A percentile compares a stretch with the other conserved stretches of the same genome.
Conservation (phyloP, 2,888 invertebrate species). For the Tineola bisselliella region DNA sequence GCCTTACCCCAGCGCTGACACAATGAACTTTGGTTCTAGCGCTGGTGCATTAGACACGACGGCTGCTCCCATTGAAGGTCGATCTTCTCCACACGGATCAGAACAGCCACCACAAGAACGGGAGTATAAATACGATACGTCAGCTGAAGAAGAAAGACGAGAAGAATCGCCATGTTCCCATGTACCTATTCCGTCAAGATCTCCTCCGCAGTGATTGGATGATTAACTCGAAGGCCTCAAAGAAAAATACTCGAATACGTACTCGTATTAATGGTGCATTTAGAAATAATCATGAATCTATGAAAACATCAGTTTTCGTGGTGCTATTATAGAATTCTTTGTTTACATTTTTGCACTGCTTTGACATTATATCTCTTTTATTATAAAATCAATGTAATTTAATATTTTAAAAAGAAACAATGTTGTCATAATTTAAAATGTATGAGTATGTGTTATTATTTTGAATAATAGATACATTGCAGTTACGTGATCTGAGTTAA, state of each 20-base stretch:
- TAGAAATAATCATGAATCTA: too few species aligned
- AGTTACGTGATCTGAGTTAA: too few species aligned
- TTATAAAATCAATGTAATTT: too few species aligned
- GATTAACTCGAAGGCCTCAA: conserved; percentile 1
- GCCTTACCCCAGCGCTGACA: conserved; percentile 43
- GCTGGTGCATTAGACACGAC: conserved; percentile 44
- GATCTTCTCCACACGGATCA: conserved; percentile 41
- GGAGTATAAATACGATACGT: conserved; percentile 52
- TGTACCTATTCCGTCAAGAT: conserved; percentile 34
- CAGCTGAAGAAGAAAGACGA: conserved; percentile 45
- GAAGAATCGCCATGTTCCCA: conserved; percentile 40
- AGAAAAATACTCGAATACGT: background rate
- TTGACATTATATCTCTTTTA: conserved; percentile 17
- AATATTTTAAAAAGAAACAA: conserved; percentile 18
- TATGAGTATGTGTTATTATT: background rate
- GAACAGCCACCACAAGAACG: conserved; percentile 46
- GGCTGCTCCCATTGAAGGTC: conserved; percentile 29
- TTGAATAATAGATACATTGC: too few species aligned
- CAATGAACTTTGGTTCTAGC: conserved; percentile 45
- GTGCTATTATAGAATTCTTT: background rate
- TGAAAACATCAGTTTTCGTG: background rate
- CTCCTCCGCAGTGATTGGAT: conserved; percentile 43
- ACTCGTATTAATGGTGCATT: too few species aligned
- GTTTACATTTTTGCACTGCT: conserved; percentile 14
- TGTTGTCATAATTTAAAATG: conserved; percentile 4